Base-by-base conservation (phyloP, 2,888 invertebrate species). In the Cosmorhoe ocellata region DNA sequence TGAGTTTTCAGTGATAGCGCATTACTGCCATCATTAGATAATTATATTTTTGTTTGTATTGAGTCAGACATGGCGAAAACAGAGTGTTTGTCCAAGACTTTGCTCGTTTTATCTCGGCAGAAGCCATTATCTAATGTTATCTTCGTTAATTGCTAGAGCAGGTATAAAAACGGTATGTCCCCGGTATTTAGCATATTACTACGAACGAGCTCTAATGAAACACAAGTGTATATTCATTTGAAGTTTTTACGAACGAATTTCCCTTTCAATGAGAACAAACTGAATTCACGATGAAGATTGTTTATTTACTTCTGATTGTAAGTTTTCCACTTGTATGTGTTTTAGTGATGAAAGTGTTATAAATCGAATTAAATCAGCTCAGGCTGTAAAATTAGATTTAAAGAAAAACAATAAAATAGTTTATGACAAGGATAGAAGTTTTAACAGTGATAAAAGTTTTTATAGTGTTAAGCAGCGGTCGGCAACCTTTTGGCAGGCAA, bases 61-160 rank as follows among this genome's bases (percentile, higher is more conserved):
- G 88, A 90, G 74, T 89, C 90, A 89, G 76, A 69, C 71, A 64
- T 69, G 76, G 87, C 85, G 74, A 87, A 87, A 88, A 88, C 84
- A 86, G 73, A 67, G 62, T 85, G 84, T 89, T 88, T 88, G 78
- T 64, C 58, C 55, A 76, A 76, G 83, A 70, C 73, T 81, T 55
- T 72, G 70, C 66, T 66, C 59, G 61, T 42, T 52, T 67, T 89
- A 87, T 87, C 83, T 79, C 68, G 66, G 66, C 71, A 78, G 76
- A 64, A 79, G 75, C 68, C 68, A 77, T 86, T 87, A 89, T 89
- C 88, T 83, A 66, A 71, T 69, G 74, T 89, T 90, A 89, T 90
- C 90, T 83, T 47, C 56, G 62, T 72, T 85, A 86, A 88, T 87
- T 84, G 70, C 75, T 67, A 56, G 65, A 50, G 58, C 52, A 59